Evolutionary conservation across 2,888 invertebrate genomes (phyloP).

Genomic region (Ormyrus thymus): DNA sequence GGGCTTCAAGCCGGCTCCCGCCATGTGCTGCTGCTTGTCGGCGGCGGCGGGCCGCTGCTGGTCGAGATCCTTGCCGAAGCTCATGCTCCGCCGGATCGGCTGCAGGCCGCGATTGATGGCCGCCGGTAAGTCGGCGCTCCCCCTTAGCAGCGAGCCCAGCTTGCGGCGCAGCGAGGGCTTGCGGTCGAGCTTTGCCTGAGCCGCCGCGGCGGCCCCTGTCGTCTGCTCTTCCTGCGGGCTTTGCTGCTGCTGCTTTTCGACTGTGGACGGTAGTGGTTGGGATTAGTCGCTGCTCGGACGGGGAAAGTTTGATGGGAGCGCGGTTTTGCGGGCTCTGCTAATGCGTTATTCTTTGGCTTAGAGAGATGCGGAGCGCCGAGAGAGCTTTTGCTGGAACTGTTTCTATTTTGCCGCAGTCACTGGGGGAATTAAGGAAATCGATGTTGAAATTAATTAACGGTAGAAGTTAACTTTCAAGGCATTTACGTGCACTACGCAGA

Average conservation of each 20-base stretch:
- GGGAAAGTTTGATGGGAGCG: neutral
- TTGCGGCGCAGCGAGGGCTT: conserved; percentile 68
- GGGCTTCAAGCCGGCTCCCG: conserved; percentile 49
- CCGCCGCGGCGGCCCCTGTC: neutral
- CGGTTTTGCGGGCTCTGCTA: neutral
- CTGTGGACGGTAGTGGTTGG: conserved; percentile 6
- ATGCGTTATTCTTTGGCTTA: neutral
- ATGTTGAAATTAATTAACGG: neutral
- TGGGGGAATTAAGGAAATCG: no score
- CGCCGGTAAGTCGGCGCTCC: conserved; percentile 69
- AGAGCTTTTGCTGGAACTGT: no score
- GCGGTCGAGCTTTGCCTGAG: conserved; percentile 62
- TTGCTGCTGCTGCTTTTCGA: conserved; percentile 19
- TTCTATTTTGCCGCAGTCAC: no score
- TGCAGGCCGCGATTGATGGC: conserved; percentile 69
- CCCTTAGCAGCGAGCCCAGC: conserved; percentile 67
- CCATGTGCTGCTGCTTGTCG: conserved; percentile 53
- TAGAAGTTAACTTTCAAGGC: neutral
- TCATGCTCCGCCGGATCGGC: conserved; percentile 69
- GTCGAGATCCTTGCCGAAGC: conserved; percentile 70
- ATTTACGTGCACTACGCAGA: neutral
- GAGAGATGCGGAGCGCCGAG: neutral
- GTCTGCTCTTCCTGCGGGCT: neutral
- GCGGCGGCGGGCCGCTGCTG: conserved; percentile 58
- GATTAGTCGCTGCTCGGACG: neutral